Base-by-base conservation (phyloP, 2,888 invertebrate species). In the Caenorhabditis sp. region DNA sequence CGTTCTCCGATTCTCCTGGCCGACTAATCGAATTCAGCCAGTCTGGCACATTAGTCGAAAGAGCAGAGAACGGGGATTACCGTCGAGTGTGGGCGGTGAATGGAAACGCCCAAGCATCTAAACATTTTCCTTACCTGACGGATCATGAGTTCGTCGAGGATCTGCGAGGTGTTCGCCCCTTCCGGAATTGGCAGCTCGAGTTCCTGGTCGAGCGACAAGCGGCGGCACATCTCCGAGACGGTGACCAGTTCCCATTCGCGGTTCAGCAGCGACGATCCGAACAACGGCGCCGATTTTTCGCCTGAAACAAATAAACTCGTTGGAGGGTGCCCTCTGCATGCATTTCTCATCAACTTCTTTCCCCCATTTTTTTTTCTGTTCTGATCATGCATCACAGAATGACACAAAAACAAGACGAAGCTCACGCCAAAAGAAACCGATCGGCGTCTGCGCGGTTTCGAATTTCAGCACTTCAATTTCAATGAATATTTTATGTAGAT, bases 231-330 rank as follows among this genome's bases (percentile, higher is more conserved):
- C 79, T 91, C 91, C 62, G 89, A 89, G 8, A 90, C 88, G 53
- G 90, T 90, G n/a, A 90, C 90, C 48, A 91, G 89, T 89, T 91
- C 89, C 89, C 89, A 89, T 83, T 89, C 87, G 39, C 87, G 85
- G 53, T 89, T 88, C 52, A 88, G 78, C 11, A 80, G 52, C n/a
- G 81, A 81, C 48, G 80, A 79, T 55, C 76, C 76, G 52, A 76
- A 70, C 22, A 71, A 35, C 11, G 76, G 70, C 0, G 76, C 59
- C 43, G 77, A 74, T 48, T 81, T 81, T 39, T 86, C 86, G 66
- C 85, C 86, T 86, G 74, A 68, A 85, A 80, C 30, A 35, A 58
- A 26, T 22, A n/a, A n/a, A n/a, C n/a, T n/a, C n/a, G n/a, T n/a
- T n/a, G n/a, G 15, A 17, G 2, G n/a, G 9, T 24, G 41, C 26